Percentiles rank a stretch among this genome's conserved stretches.
These are phyloP conservation scores for Mus musculus DNA, from an alignment of 2,113 vertebrate species.

Conservation along the genomic window GRCm39 chr5:101648001-101648500, in stretches of 20 bases:
- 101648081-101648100: not conserved
- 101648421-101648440: not conserved
- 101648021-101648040: too few species aligned
- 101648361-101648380: not conserved
- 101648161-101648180: not conserved
- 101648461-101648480: not conserved
- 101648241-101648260: not conserved
- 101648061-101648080: not conserved
- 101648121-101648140: not conserved
- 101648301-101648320: not conserved
- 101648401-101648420: too few species aligned
- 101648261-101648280: not conserved
- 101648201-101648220: not conserved
- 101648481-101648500: not conserved
- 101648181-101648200: not conserved
- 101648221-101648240: not conserved
- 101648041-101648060: not conserved
- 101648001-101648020: not conserved
- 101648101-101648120: not conserved
- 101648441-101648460: not conserved
- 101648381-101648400: not conserved
- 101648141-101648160: not conserved
- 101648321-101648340: constrained; percentile 13
- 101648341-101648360: not conserved
- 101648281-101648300: not conserved